Evolutionary conservation across 2,797 vertebrate genomes (phyloP).

Genomic region (Pampus argenteus): DNA sequence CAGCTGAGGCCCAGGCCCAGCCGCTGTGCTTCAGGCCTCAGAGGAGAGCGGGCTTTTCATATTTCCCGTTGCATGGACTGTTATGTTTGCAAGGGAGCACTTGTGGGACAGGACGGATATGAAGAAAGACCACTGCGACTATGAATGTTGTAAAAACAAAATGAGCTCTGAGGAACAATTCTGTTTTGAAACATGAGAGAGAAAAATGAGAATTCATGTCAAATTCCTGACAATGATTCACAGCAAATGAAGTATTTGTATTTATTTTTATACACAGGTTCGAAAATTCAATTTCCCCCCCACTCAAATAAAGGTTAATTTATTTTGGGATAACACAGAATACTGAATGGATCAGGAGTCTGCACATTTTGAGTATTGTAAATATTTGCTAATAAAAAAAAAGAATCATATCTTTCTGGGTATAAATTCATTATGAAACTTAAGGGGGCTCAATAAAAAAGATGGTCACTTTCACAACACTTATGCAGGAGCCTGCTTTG

Average conservation of each 20-base stretch:
- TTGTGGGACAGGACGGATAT: slow-evolving; percentile 86
- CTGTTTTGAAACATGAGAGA: slow-evolving; percentile 61
- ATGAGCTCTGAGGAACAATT: slow-evolving; percentile 60
- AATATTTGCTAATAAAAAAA: slow-evolving; percentile 91
- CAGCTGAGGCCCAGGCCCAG: slow-evolving; percentile 33
- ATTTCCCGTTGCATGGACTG: slow-evolving; percentile 69
- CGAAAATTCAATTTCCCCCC: slow-evolving; percentile 46
- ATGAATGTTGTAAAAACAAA: slow-evolving; percentile 92
- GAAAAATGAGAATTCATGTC: slow-evolving; percentile 74
- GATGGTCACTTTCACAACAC: background rate
- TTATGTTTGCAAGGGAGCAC: slow-evolving; percentile 86
- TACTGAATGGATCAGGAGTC: slow-evolving; percentile 93
- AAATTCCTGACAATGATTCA: slow-evolving; percentile 71
- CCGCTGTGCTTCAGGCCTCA: slow-evolving; percentile 58
- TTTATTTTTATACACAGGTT: slow-evolving; percentile 90
- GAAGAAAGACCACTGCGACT: slow-evolving; percentile 88
- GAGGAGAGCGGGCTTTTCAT: slow-evolving; percentile 65
- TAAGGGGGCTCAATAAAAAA: slow-evolving; percentile 13
- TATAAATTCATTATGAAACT: slow-evolving; percentile 34
- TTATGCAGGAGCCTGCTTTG: slow-evolving; percentile 1
- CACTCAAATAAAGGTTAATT: slow-evolving; percentile 92
- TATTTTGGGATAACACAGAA: slow-evolving; percentile 95
- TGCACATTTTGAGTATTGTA: slow-evolving; percentile 96
- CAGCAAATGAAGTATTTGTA: slow-evolving; percentile 76
- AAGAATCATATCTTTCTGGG: slow-evolving; percentile 61